phyloP scores from a whole-genome alignment of 2,797 vertebrate genomes.

The Amblyopsis hoosieri region DNA sequence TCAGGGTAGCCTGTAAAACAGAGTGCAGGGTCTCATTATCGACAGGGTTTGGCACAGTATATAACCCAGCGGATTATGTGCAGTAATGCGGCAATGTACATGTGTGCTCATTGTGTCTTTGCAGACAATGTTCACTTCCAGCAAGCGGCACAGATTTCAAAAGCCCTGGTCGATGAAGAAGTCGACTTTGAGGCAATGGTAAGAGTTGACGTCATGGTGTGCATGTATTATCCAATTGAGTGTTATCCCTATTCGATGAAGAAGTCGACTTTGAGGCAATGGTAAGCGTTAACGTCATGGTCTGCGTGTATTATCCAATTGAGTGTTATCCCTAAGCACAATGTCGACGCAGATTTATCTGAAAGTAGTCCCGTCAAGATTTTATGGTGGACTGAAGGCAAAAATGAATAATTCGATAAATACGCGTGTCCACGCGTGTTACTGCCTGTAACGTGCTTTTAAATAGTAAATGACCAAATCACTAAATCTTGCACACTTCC shows the following conservation, averaged over 20 bases:
- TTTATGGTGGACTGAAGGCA: too few relatives aligned
- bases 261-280: slow-evolving; percentile 91
- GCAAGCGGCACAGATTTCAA: slow-evolving; percentile 94
- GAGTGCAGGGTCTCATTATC: too few relatives aligned
- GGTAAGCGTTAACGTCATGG: neutral
- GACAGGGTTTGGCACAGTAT: too few relatives aligned
- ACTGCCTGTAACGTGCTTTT: too few relatives aligned
- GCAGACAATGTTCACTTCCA: slow-evolving; percentile 98
- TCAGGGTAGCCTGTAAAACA: neutral
- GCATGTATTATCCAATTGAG: slow-evolving; percentile 56
- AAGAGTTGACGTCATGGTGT: slow-evolving; percentile 74
- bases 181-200: slow-evolving; percentile 90
- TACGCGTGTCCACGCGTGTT: too few relatives aligned
- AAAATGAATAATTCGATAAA: too few relatives aligned
- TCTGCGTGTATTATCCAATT: too few relatives aligned
- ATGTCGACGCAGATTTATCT: too few relatives aligned
- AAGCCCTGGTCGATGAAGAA: slow-evolving; percentile 89
- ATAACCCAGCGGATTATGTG: neutral
- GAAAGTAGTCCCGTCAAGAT: too few relatives aligned
- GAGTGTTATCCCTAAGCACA: too few relatives aligned
- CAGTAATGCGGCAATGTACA: neutral
- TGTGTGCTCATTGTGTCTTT: slow-evolving; percentile 44
- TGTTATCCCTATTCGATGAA: slow-evolving; percentile 83
- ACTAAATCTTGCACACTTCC: too few relatives aligned
- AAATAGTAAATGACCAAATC: too few relatives aligned